Base-by-base conservation (phyloP, 1,140 invertebrate species). In the Tribolium madens region DNA sequence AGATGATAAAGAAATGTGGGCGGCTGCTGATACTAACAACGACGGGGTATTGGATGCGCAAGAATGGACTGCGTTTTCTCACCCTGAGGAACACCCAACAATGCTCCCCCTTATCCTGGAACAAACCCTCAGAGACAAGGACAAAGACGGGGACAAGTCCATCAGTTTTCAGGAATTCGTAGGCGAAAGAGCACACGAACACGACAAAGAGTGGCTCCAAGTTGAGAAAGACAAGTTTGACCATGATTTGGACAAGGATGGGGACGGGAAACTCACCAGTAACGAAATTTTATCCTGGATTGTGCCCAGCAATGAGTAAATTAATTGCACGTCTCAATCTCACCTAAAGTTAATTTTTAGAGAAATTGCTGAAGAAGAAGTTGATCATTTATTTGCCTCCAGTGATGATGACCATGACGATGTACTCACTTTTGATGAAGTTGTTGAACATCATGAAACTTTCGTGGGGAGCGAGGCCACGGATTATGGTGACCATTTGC, bases 381-480 rank as follows among this genome's bases (percentile, higher is more conserved):
- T 96, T 0, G 91, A 93, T 68, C 97, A 99, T 89, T 87, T 99
- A 48, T 95, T 99, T 84, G 91, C 91, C 0, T 88, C 92, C n/a
- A 92, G 96, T 0, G 97, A 99, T 87, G 92, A 93, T 78, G 91
- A 99, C 86, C 92, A 93, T 82, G 96, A 99, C 86, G 91, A 93
- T 76, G 84, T 92, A 76, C 88, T 99, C 7, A 92, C 92, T 0
- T 95, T 94, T 84, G 87, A 94, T 4, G 98, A 99, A 89, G 92
- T 99, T 60, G 84, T 98, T 0, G 90, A 93, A 12, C 94, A 97
- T 85, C 93, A 98, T 84, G 94, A 97, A 77, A 90, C 93, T 46
- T 99, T 99, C 88, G 96, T 99, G 10, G 97, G 97, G 10, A 97
- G 95, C 85, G 96, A 98, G 89, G 97, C 94, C 0, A 97, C 96